Evolutionary conservation across 2,797 vertebrate genomes (phyloP), one percentile per base, ranked within the genome.

Genomic region (Micromesistius poutassou): DNA sequence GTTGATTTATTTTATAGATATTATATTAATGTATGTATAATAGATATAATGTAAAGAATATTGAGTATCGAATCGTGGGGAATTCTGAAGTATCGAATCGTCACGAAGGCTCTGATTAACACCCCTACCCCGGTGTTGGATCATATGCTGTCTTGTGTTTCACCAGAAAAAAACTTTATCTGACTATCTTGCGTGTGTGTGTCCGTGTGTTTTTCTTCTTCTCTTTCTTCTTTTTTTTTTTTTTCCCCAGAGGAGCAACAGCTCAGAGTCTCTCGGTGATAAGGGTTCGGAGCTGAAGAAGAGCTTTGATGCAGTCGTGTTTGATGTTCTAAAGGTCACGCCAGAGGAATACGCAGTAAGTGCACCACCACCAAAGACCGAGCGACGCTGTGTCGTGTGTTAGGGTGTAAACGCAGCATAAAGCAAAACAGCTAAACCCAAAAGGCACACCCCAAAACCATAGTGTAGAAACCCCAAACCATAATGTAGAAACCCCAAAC

Each of bases 281-380:
- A 97, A 95, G 87, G 96, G 93, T 30, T 92, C 94, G 28, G 97
- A 98, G 84, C 89, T 98, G 89, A 99, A 98, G 95, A 99, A 99
- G 91, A 98, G 98, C 90, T 99, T 99, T 85, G 98, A 99, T 87
- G 98, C 98, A 0, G 97, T 99, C 79, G 98, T 99, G 13, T 99
- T 99, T 77, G 97, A 99, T 77, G 95, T 99, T 85, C 94, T 98
- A 62, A 99, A 97, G 93, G 98, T 99, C 84, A 98, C 97, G 3
- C 98, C 98, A 7, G 98, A 99, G 89, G 97, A 99, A 92, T 99
- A 98, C 95, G 98, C 98, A 78, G 98, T 99, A 94, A 97, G 97
- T 90, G 1, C 46, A 36, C 46, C 8, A 22, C 31, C 35, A n/a
- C n/a, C n/a, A n/a, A n/a, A n/a, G 28, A 8, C 19, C 12, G 40